Base-by-base conservation (phyloP, 2,797 vertebrate species). In the Pangasius djambal region DNA sequence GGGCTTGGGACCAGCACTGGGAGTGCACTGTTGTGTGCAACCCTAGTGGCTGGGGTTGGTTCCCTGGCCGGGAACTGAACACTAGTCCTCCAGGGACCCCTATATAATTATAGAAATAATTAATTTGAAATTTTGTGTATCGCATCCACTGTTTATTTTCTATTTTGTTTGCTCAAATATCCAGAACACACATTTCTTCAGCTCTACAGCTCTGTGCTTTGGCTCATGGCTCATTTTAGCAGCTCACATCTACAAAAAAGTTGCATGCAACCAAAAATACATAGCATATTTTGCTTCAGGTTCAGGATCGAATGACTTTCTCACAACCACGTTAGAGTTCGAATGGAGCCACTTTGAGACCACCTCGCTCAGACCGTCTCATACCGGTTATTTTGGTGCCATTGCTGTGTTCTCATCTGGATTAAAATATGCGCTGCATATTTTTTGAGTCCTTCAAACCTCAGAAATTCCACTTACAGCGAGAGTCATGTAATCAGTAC, bases 401-500 rank as follows among this genome's bases (percentile, higher is more conserved):
- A 9, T 4, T 65, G 40, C 13, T 50, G 34, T 28, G 6, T 72
- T 72, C 20, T 72, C 12, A 37, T 12, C 31, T 85, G n/a, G n/a
- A 48, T 52, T 65, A 50, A 34, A 52, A 85, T 63, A 48, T 48
- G 48, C 0, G 75, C n/a, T 31, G 50, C 28, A 20, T 20, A 18
- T n/a, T n/a, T n/a, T n/a, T n/a, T n/a, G n/a, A 57, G 15, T 52
- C 20, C 22, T 40, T 61, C 44, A 74, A 70, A 37, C n/a, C 67
- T 74, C 40, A 12, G n/a, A 89, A 82, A 50, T 74, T 89, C 74
- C 83, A 37, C 75, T 70, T 81, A 65, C 67, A 75, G 87, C 1
- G 1, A 82, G 44, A 83, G 69, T 92, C 88, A 87, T 91, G 92
- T 92, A 84, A 92, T 92, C 88, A 16, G 87, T 92, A 91, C 93